These are phyloP conservation scores for Thymallus thymallus DNA, from an alignment of 2,113 vertebrate genomes.

Conservation along the genomic window DNA sequence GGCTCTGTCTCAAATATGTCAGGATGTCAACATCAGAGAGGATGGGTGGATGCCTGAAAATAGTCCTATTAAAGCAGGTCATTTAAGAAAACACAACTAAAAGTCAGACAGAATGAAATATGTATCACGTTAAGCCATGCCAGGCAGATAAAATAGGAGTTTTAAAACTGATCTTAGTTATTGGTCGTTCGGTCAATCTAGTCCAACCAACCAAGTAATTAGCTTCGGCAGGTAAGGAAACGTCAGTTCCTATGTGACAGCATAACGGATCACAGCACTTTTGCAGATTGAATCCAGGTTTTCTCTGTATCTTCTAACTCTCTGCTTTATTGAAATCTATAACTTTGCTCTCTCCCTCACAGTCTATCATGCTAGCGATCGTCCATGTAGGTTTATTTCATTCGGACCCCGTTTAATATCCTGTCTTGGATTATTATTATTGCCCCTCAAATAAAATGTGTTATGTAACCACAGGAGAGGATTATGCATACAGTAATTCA, in stretches of 20 bases:
- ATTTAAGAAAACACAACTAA: not conserved
- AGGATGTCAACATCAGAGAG: constrained; percentile 23
- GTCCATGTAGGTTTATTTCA: constrained; percentile 48
- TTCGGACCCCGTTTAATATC: constrained; percentile 55
- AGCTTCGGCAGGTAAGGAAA: no score
- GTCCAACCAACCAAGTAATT: no score
- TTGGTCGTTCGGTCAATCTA: not conserved
- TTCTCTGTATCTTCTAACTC: not conserved
- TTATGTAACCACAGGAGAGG: constrained; percentile 63
- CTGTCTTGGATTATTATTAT: constrained; percentile 63
- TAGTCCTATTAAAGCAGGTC: constrained; percentile 29
- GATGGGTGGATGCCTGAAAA: constrained; percentile 5
- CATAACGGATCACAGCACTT: no score
- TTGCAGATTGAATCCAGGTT: no score
- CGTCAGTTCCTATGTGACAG: no score
- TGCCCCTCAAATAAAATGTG: constrained; percentile 67
- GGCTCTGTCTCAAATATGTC: constrained; percentile 40
- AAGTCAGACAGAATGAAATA: not conserved
- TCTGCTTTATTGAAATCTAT: not conserved
- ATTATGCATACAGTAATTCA: constrained; percentile 39
- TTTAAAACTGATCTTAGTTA: not conserved
- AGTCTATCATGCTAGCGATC: constrained; percentile 33
- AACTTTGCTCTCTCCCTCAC: constrained; percentile 12
- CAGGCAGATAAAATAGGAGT: not conserved
- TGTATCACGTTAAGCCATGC: not conserved